These are phyloP conservation scores for Cheilosia urbana DNA, from an alignment of 2,888 invertebrate species.

Conservation along the genomic window DNA sequence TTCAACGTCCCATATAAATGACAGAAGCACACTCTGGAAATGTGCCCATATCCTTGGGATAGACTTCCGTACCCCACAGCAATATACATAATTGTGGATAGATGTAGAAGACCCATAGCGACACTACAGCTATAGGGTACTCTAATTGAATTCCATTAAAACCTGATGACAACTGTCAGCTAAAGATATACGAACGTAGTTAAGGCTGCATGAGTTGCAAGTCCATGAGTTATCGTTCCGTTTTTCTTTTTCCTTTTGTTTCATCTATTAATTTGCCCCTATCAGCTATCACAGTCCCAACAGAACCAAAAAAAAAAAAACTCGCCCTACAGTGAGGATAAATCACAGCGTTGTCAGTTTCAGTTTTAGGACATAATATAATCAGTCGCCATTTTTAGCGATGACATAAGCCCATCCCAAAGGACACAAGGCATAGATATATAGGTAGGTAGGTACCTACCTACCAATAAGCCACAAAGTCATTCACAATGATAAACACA, in stretches of 20 bases:
- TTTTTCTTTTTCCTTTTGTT: slow-evolving; percentile 7
- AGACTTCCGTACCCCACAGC: slow-evolving; percentile 3
- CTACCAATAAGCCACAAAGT: slow-evolving; percentile 30
- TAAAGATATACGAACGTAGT: background rate
- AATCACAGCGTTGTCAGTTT: slow-evolving; percentile 52
- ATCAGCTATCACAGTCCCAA: slow-evolving; percentile 6
- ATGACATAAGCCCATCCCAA: slow-evolving; percentile 33
- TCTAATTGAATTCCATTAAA: slow-evolving; percentile 58
- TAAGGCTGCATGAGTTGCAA: slow-evolving; percentile 11
- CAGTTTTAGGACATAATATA: slow-evolving; percentile 36
- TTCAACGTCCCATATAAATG: slow-evolving; percentile 41
- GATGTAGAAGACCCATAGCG: background rate
- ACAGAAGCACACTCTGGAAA: slow-evolving; percentile 40
- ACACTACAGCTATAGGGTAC: background rate
- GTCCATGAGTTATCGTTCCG: slow-evolving; percentile 3
- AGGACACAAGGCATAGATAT: background rate
- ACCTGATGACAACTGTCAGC: slow-evolving; percentile 34
- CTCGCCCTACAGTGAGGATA: slow-evolving; percentile 33
- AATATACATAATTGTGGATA: slow-evolving; percentile 9
- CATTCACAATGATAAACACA: slow-evolving; percentile 14
- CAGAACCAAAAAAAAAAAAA: background rate
- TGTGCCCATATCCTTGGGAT: slow-evolving; percentile 27
- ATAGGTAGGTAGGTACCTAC: too few species aligned
- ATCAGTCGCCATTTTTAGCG: slow-evolving; percentile 38
- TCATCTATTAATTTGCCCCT: slow-evolving; percentile 2